These are phyloP conservation scores for Cranoglanis bouderius DNA, from an alignment of 2,113 vertebrate species.

Conservation along the genomic window DNA sequence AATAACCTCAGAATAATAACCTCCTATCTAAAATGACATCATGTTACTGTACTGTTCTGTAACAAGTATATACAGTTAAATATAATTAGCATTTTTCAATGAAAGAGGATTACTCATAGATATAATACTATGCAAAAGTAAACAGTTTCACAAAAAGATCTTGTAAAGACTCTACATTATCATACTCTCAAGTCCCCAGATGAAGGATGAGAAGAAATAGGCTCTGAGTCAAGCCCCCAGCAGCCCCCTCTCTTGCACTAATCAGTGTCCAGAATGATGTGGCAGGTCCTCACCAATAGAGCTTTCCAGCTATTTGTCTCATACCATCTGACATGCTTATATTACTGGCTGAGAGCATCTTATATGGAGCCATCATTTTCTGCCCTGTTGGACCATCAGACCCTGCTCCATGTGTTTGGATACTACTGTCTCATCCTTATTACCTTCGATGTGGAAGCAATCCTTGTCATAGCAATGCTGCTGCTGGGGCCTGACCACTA, in stretches of 20 bases:
- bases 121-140: background rate
- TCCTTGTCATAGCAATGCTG: background rate
- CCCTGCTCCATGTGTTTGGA: background rate
- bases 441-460: background rate
- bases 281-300: background rate
- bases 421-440: background rate
- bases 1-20: too few relatives aligned
- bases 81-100: background rate
- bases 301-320: background rate
- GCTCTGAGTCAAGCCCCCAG: background rate
- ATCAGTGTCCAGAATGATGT: constrained; percentile 5
- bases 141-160: background rate
- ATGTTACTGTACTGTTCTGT: background rate
- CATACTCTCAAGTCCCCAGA: background rate
- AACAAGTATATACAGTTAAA: background rate
- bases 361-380: background rate
- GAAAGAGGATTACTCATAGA: background rate
- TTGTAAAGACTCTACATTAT: background rate
- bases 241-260: background rate
- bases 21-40: background rate
- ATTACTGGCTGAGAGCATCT: background rate
- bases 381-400: background rate
- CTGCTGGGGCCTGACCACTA: background rate
- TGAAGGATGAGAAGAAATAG: background rate
- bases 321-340: background rate